Evolutionary conservation across 2,113 vertebrate species (phyloP), one percentile per base, ranked within the genome.

Genomic region (Cyprinus carpio): DNA sequence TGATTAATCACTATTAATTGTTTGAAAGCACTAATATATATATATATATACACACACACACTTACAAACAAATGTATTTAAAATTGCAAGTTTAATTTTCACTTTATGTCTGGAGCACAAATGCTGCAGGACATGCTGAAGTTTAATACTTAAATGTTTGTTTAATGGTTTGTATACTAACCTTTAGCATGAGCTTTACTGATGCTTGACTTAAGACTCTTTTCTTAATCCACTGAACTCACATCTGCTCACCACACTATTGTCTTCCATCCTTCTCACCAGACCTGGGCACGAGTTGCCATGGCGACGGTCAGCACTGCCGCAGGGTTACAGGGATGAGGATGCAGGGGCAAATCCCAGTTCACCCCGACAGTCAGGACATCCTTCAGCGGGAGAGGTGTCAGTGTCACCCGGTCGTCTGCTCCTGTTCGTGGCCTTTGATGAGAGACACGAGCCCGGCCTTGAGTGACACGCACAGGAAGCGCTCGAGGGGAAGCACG

Each of bases 271-370:
- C 23, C 54, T 18, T 43, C 37, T 18, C 29, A 7, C 0, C 29
- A 37, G 54, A 60, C 31, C 58, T 6, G 58, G 13, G 12, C 15
- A 46, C 6, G 37, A 43, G 78, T 80, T 80, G 77, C 77, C 77
- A 80, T 62, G 77, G 77, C 9, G 37, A 80, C n/a, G 40, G 58
- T 37, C 51, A 56, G 54, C 29, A 23, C 9, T 18, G 77, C 51
- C 16, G 56, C 56, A 80, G 78, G 75, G 75, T 56, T 34, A 23
- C 18, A 31, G 71, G 76, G 31, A 25, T 40, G 56, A 79, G 54
- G 54, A 58, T 81, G 37, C 78, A 18, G 13, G 78, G 58, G 51
- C 58, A 29, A n/a, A 43, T 13, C 31, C 25, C 27, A 60, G 54
- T 18, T 64, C 12, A 81, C 51, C 29, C 54, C 75, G 23, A 29